These are phyloP conservation scores for Intellagama lesueurii DNA, from an alignment of 2,797 vertebrate species.

Conservation along the genomic window DNA sequence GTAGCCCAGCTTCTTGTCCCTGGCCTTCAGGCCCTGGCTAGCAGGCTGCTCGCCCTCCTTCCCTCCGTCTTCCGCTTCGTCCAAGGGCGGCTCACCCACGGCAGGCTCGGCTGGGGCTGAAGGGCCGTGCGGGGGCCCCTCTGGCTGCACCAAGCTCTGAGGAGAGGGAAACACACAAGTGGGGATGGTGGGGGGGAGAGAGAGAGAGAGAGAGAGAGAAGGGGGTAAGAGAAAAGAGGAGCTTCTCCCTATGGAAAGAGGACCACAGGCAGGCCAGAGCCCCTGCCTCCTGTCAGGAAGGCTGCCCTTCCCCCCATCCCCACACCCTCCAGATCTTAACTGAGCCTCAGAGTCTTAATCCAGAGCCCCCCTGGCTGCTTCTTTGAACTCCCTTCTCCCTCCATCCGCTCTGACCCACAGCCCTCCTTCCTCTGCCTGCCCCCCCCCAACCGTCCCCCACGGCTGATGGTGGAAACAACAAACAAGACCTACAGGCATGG, in stretches of 20 bases:
- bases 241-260: not conserved
- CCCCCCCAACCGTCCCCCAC: not conserved
- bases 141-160: constrained; percentile 29
- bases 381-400: not conserved
- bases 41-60: constrained; percentile 58
- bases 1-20: constrained; percentile 71
- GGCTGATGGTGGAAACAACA: not conserved
- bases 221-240: not conserved
- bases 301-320: not conserved
- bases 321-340: not conserved
- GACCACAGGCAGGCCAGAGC: not conserved
- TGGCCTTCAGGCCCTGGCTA: constrained; percentile 34
- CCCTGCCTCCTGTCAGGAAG: not conserved
- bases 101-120: constrained; percentile 5
- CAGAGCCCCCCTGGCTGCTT: not conserved
- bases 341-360: not conserved
- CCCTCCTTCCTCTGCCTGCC: not conserved
- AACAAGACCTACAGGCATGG: not conserved
- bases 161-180: constrained; percentile 1
- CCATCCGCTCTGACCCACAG: not conserved
- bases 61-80: constrained; percentile 50
- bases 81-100: constrained; percentile 76
- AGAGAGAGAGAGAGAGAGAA: not conserved
- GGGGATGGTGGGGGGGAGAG: not conserved
- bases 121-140: not conserved